Evolutionary conservation across 2,888 invertebrate species (phyloP), one percentile per base, ranked within the genome.

Genomic region (Neuroscelio doddi): DNA sequence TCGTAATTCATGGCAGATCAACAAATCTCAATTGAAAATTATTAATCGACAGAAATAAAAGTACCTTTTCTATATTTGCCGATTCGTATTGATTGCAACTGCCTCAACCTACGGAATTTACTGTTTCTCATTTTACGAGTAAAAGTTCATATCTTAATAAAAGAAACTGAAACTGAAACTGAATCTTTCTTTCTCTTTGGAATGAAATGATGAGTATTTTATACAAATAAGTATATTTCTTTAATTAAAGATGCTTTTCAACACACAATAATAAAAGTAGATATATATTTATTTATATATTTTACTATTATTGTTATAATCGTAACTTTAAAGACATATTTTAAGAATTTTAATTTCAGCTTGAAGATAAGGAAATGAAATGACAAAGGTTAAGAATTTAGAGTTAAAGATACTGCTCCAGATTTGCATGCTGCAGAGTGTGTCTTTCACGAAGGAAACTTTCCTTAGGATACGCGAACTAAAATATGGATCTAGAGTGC

Each of bases 11-110:
- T 57, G 39, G 39, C 27, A 34, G 46, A 34, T 57, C 56, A 44
- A 49, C 42, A 57, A 57, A 3, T 47, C 41, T 17, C 10, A 10
- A 3, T 3, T 42, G 41, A 47, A 44, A 47, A 42, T 42, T 29
- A 49, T 49, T 49, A 44, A 57, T 42, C 41, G 49, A 57, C 49
- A 26, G 41, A 49, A 57, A 49, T 57, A 45, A 36, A 32, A 50
- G 49, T 14, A 1, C 26, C 36, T 27, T 16, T 14, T 21, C 39
- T 44, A 36, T 49, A 29, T 57, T 44, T 36, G n/a, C 27, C 42
- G 34, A 55, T 47, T 47, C 47, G 34, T 26, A 47, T 55, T 21
- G 46, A 55, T 46, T 39, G 46, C 16, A 3, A 8, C 42, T 34
- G 17, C 42, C 9, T 34, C 34, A 10, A 26, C 39, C 15, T 41